Evolutionary conservation across 2,888 invertebrate genomes (phyloP).

Genomic region (Rhagonycha fulva): DNA sequence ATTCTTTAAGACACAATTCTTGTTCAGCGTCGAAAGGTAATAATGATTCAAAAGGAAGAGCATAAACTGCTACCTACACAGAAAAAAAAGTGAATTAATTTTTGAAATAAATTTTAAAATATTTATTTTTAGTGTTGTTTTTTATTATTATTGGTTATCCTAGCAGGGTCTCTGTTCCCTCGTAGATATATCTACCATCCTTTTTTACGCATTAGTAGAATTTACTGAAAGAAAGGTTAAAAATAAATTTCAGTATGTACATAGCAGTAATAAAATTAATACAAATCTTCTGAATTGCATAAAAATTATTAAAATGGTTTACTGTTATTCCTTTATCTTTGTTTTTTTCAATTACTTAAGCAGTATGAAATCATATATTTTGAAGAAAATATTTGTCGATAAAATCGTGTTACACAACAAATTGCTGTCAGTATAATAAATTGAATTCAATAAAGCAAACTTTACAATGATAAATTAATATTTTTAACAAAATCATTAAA

Average conservation of each 20-base stretch:
- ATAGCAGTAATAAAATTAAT: too few relatives aligned
- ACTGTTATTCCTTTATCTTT: not conserved
- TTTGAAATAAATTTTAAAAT: not conserved
- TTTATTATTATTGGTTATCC: too few relatives aligned
- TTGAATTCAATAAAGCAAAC: not conserved
- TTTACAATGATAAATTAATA: not conserved
- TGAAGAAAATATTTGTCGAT: not conserved
- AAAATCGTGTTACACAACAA: not conserved
- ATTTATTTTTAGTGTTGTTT: too few relatives aligned
- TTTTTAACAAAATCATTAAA: too few relatives aligned
- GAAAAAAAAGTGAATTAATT: not conserved
- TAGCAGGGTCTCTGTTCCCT: too few relatives aligned
- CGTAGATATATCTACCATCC: too few relatives aligned
- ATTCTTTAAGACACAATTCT: slow-evolving; percentile 8
- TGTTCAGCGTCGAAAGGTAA: slow-evolving; percentile 4
- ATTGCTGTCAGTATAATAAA: not conserved
- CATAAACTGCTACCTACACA: not conserved
- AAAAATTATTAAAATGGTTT: not conserved
- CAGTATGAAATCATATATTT: not conserved
- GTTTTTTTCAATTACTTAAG: not conserved
- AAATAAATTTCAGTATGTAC: too few relatives aligned
- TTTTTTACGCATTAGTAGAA: too few relatives aligned
- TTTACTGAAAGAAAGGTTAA: too few relatives aligned
- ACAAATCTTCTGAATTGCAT: not conserved
- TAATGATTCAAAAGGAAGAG: not conserved